These are phyloP conservation scores for Volucella bombylans DNA, from an alignment of 2,888 invertebrate genomes.

Conservation along the genomic window DNA sequence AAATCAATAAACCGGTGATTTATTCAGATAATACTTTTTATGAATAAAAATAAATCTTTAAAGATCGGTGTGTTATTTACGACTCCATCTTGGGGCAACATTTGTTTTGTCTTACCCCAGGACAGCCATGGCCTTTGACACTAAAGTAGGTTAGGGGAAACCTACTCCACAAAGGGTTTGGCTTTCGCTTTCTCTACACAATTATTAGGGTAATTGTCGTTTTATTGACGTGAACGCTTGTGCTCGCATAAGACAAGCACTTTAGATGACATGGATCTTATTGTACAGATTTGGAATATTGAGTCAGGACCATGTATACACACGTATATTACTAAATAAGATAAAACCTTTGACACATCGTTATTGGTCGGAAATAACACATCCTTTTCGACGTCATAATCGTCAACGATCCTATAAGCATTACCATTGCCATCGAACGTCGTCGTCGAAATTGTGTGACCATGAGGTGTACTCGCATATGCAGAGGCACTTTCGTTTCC, in stretches of 20 bases:
- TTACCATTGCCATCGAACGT: slow-evolving; percentile 17
- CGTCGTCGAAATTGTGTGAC: slow-evolving; percentile 5
- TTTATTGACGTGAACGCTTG: slow-evolving; percentile 48
- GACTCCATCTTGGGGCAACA: slow-evolving; percentile 44
- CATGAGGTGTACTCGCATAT: slow-evolving; percentile 9
- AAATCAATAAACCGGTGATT: slow-evolving; percentile 66
- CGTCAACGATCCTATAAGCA: slow-evolving; percentile 45
- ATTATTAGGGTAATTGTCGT: slow-evolving; percentile 58
- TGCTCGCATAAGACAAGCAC: slow-evolving; percentile 28
- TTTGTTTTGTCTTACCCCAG: slow-evolving; percentile 48
- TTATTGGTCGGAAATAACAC: slow-evolving; percentile 50
- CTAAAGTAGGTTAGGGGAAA: slow-evolving; percentile 4
- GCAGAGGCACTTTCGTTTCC: background rate
- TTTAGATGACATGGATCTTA: slow-evolving; percentile 55
- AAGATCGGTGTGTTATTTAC: slow-evolving; percentile 62
- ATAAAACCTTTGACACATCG: slow-evolving; percentile 69
- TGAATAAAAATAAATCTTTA: slow-evolving; percentile 68
- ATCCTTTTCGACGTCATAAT: slow-evolving; percentile 59
- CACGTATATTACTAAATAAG: slow-evolving; percentile 12
- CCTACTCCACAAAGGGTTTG: slow-evolving; percentile 2
- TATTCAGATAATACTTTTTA: slow-evolving; percentile 53
- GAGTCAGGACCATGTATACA: slow-evolving; percentile 17
- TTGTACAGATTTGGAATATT: slow-evolving; percentile 56
- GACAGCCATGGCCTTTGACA: slow-evolving; percentile 49
- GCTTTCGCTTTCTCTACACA: slow-evolving; percentile 1